phyloP scores from a whole-genome alignment of 2,888 invertebrate genomes.

The Nymphalis polychloros region DNA sequence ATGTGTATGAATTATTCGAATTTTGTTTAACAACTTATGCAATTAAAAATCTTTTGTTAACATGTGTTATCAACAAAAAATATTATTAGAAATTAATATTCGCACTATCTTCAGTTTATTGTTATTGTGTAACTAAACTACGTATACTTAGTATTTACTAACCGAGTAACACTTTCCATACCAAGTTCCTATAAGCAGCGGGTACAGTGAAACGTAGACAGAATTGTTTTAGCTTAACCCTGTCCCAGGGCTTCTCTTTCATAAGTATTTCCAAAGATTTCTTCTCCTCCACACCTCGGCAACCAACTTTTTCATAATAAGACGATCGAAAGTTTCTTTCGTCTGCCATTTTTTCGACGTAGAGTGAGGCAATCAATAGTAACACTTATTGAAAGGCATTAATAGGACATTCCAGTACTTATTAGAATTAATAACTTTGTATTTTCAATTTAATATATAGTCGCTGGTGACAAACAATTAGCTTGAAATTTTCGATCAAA shows the following conservation, averaged over 20 bases:
- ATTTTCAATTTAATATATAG: neutral
- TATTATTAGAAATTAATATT: too few relatives aligned
- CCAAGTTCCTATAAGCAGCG: slow-evolving; percentile 87
- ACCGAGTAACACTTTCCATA: slow-evolving; percentile 94
- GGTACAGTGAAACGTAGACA: slow-evolving; percentile 93
- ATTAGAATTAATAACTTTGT: neutral
- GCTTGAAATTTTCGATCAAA: too few relatives aligned
- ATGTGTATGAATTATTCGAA: too few relatives aligned
- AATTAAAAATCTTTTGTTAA: too few relatives aligned
- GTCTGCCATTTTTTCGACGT: slow-evolving; percentile 75
- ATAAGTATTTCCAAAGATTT: slow-evolving; percentile 93
- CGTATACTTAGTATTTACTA: slow-evolving; percentile 38
- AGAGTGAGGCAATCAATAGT: slow-evolving; percentile 20
- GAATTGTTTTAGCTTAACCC: slow-evolving; percentile 90
- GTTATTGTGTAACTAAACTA: too few relatives aligned
- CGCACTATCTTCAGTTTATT: too few relatives aligned
- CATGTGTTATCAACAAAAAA: too few relatives aligned
- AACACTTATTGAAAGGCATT: slow-evolving; percentile 13
- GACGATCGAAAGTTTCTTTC: slow-evolving; percentile 91
- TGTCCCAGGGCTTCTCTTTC: slow-evolving; percentile 91
- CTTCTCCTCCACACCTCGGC: slow-evolving; percentile 94
- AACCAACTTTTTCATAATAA: slow-evolving; percentile 94
- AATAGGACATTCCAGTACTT: slow-evolving; percentile 1
- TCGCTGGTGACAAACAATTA: too few relatives aligned
- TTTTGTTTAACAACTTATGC: too few relatives aligned